These are phyloP conservation scores for Bufo bufo DNA, from an alignment of 2,113 vertebrate genomes.

Conservation along the genomic window DNA sequence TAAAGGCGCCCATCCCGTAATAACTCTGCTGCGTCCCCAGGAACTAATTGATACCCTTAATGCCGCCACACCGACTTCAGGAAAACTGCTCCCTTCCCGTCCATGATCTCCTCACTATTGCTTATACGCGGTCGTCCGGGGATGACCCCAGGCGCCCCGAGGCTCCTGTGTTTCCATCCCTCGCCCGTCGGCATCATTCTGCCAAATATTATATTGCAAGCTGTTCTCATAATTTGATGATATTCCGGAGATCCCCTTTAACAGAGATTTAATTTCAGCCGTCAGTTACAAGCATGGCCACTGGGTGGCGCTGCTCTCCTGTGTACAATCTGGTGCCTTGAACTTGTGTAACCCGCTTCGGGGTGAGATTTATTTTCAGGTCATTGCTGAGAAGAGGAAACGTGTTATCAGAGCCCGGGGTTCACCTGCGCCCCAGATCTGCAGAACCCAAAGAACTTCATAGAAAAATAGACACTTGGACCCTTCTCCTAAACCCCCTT, in stretches of 20 bases:
- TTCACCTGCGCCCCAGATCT: not conserved
- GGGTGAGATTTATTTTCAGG: not conserved
- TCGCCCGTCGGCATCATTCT: not conserved
- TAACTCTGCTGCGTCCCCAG: too few species aligned
- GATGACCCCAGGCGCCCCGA: not conserved
- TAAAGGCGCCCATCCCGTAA: too few species aligned
- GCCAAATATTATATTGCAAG: not conserved
- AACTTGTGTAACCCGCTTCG: not conserved
- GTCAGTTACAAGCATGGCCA: not conserved
- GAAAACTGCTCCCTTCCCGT: too few species aligned
- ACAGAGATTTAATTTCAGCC: not conserved
- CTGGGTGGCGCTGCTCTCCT: not conserved
- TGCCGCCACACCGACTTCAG: too few species aligned
- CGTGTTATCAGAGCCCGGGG: not conserved
- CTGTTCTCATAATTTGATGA: not conserved
- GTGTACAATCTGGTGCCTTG: too few species aligned
- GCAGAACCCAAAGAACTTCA: not conserved
- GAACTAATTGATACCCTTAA: too few species aligned
- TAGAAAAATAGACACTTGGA: conserved; percentile 34
- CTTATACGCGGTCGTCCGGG: too few species aligned
- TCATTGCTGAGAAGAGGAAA: not conserved
- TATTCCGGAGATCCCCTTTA: not conserved
- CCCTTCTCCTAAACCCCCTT: not conserved
- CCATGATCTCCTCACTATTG: too few species aligned
- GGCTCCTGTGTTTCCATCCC: not conserved